Conservation (phyloP, 2,888 invertebrate species). For the Tachina lurida region DNA sequence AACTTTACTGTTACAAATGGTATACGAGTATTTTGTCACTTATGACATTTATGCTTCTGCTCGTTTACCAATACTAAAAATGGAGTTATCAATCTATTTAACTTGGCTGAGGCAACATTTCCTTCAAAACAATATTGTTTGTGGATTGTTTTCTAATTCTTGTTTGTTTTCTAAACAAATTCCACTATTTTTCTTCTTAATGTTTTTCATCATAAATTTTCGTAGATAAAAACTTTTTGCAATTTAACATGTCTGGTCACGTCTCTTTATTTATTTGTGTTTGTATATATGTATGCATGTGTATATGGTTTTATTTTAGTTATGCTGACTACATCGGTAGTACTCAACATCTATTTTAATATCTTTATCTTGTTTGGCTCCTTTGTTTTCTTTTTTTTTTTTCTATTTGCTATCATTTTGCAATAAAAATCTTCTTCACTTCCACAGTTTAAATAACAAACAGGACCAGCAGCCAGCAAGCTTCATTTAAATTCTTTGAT, state of each 20-base stretch:
- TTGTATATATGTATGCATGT: too few species aligned
- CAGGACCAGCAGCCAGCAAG: slow-evolving; percentile 26
- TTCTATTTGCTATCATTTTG: slow-evolving; percentile 39
- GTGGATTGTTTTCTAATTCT: slow-evolving; percentile 10
- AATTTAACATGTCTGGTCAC: slow-evolving; percentile 68
- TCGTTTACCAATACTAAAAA: slow-evolving; percentile 2
- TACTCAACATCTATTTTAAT: slow-evolving; percentile 46
- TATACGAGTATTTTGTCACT: background rate
- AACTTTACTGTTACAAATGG: background rate
- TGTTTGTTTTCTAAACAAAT: background rate
- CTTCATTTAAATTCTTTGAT: slow-evolving; percentile 62
- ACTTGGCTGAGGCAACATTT: slow-evolving; percentile 31
- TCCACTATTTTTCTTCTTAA: background rate
- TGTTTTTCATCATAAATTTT: slow-evolving; percentile 48
- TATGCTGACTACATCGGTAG: background rate
- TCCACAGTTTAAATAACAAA: slow-evolving; percentile 40
- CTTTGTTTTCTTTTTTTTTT: background rate
- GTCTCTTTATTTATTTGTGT: slow-evolving; percentile 47
- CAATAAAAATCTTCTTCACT: slow-evolving; percentile 44
- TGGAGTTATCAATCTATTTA: slow-evolving; percentile 57
- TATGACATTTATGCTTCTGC: background rate
- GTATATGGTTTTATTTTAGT: slow-evolving; percentile 20
- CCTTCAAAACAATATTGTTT: slow-evolving; percentile 50
- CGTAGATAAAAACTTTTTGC: slow-evolving; percentile 52
- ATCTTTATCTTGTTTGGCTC: slow-evolving; percentile 28